Percentiles rank a stretch among this genome's conserved stretches.
phyloP scores from a whole-genome alignment of 2,888 invertebrate species.

The Mantis religiosa region DNA sequence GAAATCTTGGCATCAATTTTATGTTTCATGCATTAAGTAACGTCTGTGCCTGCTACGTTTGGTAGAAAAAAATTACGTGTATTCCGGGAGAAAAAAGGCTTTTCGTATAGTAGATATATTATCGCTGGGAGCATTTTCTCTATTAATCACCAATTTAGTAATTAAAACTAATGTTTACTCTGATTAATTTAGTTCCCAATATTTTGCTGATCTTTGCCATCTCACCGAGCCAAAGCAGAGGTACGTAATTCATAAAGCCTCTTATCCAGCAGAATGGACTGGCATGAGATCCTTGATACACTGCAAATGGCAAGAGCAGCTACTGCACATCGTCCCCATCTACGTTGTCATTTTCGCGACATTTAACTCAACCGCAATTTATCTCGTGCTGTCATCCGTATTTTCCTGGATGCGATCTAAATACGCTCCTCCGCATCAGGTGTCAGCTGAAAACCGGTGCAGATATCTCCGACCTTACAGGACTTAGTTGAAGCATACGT shows the following conservation, averaged over 20 bases:
- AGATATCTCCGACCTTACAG: background rate
- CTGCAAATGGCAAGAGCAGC: background rate
- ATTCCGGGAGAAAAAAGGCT: too few species aligned
- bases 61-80: too few species aligned
- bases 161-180: too few species aligned
- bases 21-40: too few species aligned
- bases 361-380: background rate
- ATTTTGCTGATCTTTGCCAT: too few species aligned
- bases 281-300: background rate
- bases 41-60: too few species aligned
- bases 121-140: too few species aligned
- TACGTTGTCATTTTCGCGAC: background rate
- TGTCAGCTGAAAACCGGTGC: background rate
- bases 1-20: too few species aligned
- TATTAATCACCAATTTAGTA: too few species aligned
- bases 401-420: background rate
- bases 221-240: too few species aligned
- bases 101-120: too few species aligned
- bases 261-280: background rate
- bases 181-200: too few species aligned
- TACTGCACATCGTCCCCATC: background rate
- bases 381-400: background rate
- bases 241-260: background rate
- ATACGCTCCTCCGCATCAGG: background rate
- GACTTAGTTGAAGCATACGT: background rate